Evolutionary conservation across 2,888 invertebrate species (phyloP).

Genomic region (Eristalinus aeneus): DNA sequence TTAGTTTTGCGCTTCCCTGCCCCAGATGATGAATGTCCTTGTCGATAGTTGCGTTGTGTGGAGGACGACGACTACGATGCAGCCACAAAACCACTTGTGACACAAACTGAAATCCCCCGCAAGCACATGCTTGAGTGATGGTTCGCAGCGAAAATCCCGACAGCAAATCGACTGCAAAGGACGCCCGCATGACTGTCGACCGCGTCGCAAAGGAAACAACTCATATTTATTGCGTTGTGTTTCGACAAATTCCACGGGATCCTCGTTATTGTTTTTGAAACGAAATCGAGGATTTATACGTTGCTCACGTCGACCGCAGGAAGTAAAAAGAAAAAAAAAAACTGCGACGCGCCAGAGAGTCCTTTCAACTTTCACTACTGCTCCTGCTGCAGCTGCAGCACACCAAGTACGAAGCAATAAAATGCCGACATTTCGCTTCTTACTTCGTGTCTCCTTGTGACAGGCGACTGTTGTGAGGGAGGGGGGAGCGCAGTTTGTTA

Average conservation of each 20-base stretch:
- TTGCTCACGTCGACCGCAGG: not conserved
- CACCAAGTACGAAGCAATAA: conserved; percentile 30
- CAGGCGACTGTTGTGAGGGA: not conserved
- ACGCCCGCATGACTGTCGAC: not conserved
- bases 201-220: not conserved
- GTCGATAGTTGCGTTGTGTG: conserved; percentile 7
- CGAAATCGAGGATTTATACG: conserved; percentile 47
- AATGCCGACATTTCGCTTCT: conserved; percentile 18
- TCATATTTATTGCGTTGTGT: conserved; percentile 27
- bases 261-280: conserved; percentile 42
- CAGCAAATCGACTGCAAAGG: not conserved
- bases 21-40: conserved; percentile 34
- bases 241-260: conserved; percentile 36
- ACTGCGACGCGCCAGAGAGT: not conserved
- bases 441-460: not conserved
- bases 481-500: not conserved
- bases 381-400: conserved; percentile 10
- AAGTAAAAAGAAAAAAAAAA: not conserved
- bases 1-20: conserved; percentile 25
- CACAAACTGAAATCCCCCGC: not conserved
- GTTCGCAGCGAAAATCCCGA: not conserved
- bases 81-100: not conserved
- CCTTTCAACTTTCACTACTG: conserved; percentile 35
- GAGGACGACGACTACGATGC: not conserved
- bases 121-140: not conserved